Conservation (phyloP, 30 jellyfish, hydroid and myxozoan genomes). For the Clytia hemisphaerica region DNA sequence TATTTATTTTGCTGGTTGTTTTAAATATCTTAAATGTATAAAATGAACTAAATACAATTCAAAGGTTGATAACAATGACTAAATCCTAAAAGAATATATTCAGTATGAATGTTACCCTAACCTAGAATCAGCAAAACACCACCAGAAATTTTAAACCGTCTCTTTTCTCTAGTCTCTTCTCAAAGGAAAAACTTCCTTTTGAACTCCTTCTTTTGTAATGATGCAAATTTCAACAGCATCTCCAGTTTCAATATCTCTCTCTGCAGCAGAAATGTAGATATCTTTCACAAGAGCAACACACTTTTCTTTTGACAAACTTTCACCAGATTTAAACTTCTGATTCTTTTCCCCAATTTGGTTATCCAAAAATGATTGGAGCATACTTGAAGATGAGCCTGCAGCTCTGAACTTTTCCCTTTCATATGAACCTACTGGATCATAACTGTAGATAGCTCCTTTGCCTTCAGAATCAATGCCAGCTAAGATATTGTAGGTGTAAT, state of each 20-base stretch:
- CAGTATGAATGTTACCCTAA: too few species aligned
- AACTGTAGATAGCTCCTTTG: slow-evolving; percentile 90
- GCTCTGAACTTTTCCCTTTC: slow-evolving; percentile 94
- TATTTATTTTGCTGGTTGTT: too few species aligned
- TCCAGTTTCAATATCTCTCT: slow-evolving; percentile 96
- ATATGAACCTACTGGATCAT: slow-evolving; percentile 99
- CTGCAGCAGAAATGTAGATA: slow-evolving; percentile 93
- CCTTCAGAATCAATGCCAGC: slow-evolving; percentile 97
- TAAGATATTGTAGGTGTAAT: slow-evolving; percentile 70
- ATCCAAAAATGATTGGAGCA: slow-evolving; percentile 94
- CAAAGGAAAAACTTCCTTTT: slow-evolving; percentile 69
- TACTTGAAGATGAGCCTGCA: slow-evolving; percentile 86
- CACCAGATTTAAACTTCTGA: slow-evolving; percentile 47
- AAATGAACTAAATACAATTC: too few species aligned
- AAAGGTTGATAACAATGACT: too few species aligned
- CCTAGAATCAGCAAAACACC: too few species aligned
- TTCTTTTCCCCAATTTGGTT: slow-evolving; percentile 89
- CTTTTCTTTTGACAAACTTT: slow-evolving; percentile 51
- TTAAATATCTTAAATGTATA: too few species aligned
- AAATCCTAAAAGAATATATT: too few species aligned
- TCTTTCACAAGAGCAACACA: slow-evolving; percentile 82
- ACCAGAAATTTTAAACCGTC: too few species aligned
- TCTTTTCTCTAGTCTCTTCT: slow-evolving; percentile 60
- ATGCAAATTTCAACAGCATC: slow-evolving; percentile 77
- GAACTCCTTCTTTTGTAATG: slow-evolving; percentile 74